These are phyloP conservation scores for Cyprinus carpio DNA, from an alignment of 2,113 vertebrate genomes.

Conservation along the genomic window DNA sequence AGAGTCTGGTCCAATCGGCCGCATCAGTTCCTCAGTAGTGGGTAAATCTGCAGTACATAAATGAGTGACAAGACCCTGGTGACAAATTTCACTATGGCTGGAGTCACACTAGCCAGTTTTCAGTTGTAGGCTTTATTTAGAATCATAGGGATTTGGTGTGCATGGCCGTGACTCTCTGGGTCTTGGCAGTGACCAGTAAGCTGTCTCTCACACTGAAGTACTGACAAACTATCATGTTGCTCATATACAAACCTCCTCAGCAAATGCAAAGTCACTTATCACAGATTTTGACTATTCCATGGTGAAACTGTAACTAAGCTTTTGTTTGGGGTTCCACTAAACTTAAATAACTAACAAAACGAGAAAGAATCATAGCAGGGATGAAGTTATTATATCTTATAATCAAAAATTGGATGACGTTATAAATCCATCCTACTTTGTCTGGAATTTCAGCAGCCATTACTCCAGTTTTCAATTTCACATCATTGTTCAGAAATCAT, in stretches of 20 bases:
- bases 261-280: neutral
- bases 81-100: neutral
- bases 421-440: too few relatives aligned
- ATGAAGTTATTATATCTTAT: too few relatives aligned
- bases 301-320: neutral
- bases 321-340: neutral
- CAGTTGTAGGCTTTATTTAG: neutral
- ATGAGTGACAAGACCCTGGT: neutral
- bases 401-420: too few relatives aligned
- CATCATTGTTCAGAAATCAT: too few relatives aligned
- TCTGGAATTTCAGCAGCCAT: too few relatives aligned
- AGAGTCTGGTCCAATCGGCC: conserved; percentile 76
- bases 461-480: too few relatives aligned
- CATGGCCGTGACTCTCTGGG: too few relatives aligned
- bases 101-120: neutral
- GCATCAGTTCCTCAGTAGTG: conserved; percentile 92
- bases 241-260: neutral
- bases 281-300: neutral
- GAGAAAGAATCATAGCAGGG: too few relatives aligned
- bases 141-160: neutral
- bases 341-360: neutral
- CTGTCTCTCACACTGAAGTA: neutral
- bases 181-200: neutral
- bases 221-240: neutral
- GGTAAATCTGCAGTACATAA: conserved; percentile 77